Base-by-base conservation (phyloP, 1,140 invertebrate species). In the Brachionus plicatilis region DNA sequence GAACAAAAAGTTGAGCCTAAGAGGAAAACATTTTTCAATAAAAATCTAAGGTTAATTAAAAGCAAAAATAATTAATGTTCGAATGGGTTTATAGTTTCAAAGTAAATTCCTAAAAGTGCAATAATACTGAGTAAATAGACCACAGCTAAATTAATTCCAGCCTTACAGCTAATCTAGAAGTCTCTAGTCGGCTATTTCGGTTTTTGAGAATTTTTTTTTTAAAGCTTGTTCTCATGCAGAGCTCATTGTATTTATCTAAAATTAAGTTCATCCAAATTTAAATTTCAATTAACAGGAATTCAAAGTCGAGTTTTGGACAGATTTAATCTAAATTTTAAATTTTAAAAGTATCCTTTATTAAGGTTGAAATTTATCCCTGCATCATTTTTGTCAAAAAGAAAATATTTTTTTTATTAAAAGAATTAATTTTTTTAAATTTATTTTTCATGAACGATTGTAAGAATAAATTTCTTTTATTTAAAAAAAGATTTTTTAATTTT, bases 111-210 rank as follows among this genome's bases (percentile, higher is more conserved):
- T 68, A 68, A 37, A 41, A 68, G 33, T 68, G 27, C 33, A 68
- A 68, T 68, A 68, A 68, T 68, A 68, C 66, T 68, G 27, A 68
- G 33, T 68, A 68, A 68, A 68, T 68, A 68, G 66, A 68, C 66
- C 66, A 68, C 14, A n/a, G 14, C 66, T 68, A 68, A 60, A 60
- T 60, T 60, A 60, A 60, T 60, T 60, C 53, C 17, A 60, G 53
- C 17, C 53, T 60, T 60, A 60, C 53, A 60, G 53, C 53, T 60
- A 60, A 17, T 27, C 17, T 60, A 20, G n/a, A 60, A 60, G 53
- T 60, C 53, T 60, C 53, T 60, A 60, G 27, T 60, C 53, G 8
- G 53, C 20, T 20, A 24, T 60, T 27, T 20, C 20, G 8, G 53
- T 20, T 8, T 20, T 60, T 9, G 9, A 8, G 9, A 2, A 1